phyloP scores from a whole-genome alignment of 37 sponge, comb jelly and placozoan genomes.

The Haliclona indistincta region DNA sequence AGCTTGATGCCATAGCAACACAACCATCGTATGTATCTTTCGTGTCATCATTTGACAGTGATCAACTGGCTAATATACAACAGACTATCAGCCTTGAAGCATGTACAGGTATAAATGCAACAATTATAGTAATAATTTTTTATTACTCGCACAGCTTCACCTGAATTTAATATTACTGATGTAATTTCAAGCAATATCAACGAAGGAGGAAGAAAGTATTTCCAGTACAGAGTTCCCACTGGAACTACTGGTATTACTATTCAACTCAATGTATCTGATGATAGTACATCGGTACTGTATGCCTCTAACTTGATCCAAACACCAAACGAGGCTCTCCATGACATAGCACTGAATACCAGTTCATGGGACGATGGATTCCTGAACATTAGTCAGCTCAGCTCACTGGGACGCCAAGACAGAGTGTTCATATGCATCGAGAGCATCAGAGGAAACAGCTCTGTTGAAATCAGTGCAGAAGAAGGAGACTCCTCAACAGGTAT shows the following conservation, averaged over 20 bases:
- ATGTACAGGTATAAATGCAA: slow-evolving; percentile 20
- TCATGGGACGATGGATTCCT: not conserved
- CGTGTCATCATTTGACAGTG: slow-evolving; percentile 15
- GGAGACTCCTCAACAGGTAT: slow-evolving; percentile 18
- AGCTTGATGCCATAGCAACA: not conserved
- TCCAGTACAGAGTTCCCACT: slow-evolving; percentile 35
- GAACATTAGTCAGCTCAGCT: not conserved
- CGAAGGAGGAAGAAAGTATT: slow-evolving; percentile 2
- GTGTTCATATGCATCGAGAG: slow-evolving; percentile 16
- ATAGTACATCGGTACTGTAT: slow-evolving; percentile 17
- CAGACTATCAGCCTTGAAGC: slow-evolving; percentile 38
- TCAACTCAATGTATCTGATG: slow-evolving; percentile 10
- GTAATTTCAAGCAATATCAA: not conserved
- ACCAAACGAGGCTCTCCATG: slow-evolving; percentile 48
- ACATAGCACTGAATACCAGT: slow-evolving; percentile 5
- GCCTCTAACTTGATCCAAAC: slow-evolving; percentile 31
- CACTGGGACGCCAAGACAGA: not conserved
- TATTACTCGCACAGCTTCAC: not conserved
- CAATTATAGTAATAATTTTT: not conserved
- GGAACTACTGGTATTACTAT: slow-evolving; percentile 39
- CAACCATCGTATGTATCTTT: not conserved
- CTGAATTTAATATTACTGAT: slow-evolving; percentile 13
- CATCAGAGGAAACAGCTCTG: not conserved
- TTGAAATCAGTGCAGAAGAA: not conserved
- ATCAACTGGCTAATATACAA: slow-evolving; percentile 17